phyloP scores from a whole-genome alignment of 2,797 vertebrate species.

The Chelon auratus region DNA sequence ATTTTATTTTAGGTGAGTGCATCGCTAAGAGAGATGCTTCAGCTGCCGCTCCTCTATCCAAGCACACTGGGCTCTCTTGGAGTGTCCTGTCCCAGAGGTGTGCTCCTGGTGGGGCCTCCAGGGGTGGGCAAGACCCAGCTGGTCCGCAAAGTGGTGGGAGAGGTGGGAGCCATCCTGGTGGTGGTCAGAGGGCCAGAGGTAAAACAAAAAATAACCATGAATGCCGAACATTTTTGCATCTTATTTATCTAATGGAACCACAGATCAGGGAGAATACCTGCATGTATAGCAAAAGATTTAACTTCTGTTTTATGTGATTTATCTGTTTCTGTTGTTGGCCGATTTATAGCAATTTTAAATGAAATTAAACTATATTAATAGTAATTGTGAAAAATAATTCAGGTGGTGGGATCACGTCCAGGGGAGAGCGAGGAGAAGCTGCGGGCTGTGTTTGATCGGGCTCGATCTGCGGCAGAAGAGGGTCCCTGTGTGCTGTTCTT shows the following conservation, averaged over 20 bases:
- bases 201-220: neutral
- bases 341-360: no score
- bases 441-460: constrained; percentile 86
- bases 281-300: no score
- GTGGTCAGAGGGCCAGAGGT: constrained; percentile 87
- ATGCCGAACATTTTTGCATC: no score
- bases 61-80: constrained; percentile 84
- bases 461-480: constrained; percentile 81
- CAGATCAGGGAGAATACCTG: no score
- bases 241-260: no score
- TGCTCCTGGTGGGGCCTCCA: constrained; percentile 91
- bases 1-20: constrained; percentile 63
- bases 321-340: neutral
- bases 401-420: constrained; percentile 90
- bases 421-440: constrained; percentile 94
- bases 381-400: neutral
- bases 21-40: constrained; percentile 88
- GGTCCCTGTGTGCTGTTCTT: constrained; percentile 91
- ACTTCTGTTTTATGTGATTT: no score
- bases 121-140: constrained; percentile 93
- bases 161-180: constrained; percentile 87
- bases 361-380: neutral
- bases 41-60: constrained; percentile 88
- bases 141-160: constrained; percentile 85
- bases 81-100: constrained; percentile 87